A percentile compares a stretch with the other conserved stretches of the same genome.
phyloP scores from a whole-genome alignment of 2,888 invertebrate genomes.

The Alsophila aescularia region DNA sequence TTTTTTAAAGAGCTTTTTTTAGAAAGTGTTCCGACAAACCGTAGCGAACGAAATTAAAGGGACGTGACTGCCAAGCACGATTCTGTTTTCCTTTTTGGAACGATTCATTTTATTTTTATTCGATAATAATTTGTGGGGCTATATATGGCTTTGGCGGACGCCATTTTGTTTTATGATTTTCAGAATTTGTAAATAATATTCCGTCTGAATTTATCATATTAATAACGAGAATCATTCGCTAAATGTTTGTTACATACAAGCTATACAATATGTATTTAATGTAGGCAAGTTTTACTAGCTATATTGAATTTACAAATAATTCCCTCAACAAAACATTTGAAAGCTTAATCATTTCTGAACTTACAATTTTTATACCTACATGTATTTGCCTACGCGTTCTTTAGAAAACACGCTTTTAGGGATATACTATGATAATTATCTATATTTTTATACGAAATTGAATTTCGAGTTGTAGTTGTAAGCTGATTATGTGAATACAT shows the following conservation, averaged over 20 bases:
- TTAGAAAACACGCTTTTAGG: not conserved
- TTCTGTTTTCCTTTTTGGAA: constrained; percentile 40
- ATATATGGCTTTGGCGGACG: constrained; percentile 14
- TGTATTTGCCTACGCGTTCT: constrained; percentile 9
- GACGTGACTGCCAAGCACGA: constrained; percentile 66
- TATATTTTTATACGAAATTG: constrained; percentile 15
- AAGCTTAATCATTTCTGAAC: constrained; percentile 9
- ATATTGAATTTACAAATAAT: constrained; percentile 17
- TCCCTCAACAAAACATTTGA: constrained; percentile 9
- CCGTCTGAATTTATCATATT: not conserved
- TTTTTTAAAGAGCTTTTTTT: constrained; percentile 39
- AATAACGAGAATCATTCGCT: constrained; percentile 3
- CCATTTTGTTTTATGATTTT: constrained; percentile 1
- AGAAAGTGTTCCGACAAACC: constrained; percentile 58
- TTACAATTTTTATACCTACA: constrained; percentile 9
- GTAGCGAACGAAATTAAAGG: constrained; percentile 60
- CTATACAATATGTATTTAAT: not conserved
- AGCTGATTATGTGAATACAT: too few species aligned
- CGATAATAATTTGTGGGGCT: constrained; percentile 35
- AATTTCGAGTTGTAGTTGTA: too few species aligned
- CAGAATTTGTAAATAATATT: not conserved
- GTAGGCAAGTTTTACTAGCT: too few species aligned
- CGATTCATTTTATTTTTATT: constrained; percentile 45
- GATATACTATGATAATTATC: too few species aligned
- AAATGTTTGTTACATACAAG: constrained; percentile 10